These are phyloP conservation scores for Otolemur garnettii DNA, from an alignment of 2,113 vertebrate genomes.

Conservation along the genomic window DNA sequence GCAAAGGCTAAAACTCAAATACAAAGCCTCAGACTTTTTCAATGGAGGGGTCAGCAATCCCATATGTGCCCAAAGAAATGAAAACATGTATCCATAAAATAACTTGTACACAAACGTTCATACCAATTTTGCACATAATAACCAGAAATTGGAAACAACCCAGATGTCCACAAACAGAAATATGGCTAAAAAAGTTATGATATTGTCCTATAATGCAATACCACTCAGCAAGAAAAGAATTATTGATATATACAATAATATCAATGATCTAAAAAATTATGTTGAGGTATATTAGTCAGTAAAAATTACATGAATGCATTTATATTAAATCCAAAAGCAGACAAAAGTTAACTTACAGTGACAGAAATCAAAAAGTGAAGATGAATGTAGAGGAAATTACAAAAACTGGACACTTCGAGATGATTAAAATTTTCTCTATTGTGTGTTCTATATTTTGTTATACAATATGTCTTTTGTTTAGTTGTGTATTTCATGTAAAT, in stretches of 20 bases:
- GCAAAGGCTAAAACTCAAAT: not conserved
- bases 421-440: not conserved
- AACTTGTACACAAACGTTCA: constrained; percentile 3
- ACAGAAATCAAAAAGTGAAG: not conserved
- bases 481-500: not conserved
- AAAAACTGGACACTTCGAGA: not conserved
- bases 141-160: not conserved
- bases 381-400: not conserved
- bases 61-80: constrained; percentile 28
- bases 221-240: not conserved
- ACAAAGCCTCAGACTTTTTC: not conserved
- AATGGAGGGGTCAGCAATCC: not conserved
- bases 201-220: constrained; percentile 29
- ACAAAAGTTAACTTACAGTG: not conserved
- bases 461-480: too few species aligned
- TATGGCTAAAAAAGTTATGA: not conserved
- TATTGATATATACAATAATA: not conserved
- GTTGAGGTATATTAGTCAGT: not conserved
- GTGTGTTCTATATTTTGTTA: not conserved
- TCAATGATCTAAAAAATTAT: not conserved
- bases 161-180: not conserved
- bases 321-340: not conserved
- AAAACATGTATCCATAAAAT: constrained; percentile 27
- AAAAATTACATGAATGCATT: not conserved
- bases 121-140: not conserved